Percentiles rank a stretch among this genome's conserved stretches.
These are phyloP conservation scores for Dasyurus viverrinus DNA, from an alignment of 2,113 vertebrate species.

Conservation along the genomic window DNA sequence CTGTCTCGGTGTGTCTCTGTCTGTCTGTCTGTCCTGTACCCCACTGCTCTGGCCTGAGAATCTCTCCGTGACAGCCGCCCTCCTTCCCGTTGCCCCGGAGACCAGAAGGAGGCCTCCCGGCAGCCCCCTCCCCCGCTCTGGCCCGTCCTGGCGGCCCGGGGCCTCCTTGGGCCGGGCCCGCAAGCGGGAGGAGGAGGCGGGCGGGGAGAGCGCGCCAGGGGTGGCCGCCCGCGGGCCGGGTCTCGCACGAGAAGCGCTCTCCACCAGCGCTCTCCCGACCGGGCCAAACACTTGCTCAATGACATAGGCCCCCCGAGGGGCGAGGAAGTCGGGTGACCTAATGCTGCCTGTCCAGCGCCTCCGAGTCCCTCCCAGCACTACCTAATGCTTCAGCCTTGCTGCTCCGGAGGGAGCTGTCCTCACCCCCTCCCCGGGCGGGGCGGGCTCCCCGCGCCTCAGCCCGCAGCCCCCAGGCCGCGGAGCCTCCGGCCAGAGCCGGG, in stretches of 20 bases:
- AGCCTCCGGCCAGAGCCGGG: constrained; percentile 24
- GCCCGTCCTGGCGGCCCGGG: neutral
- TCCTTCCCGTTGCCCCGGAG: neutral
- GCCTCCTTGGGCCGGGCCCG: constrained; percentile 4
- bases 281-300: neutral
- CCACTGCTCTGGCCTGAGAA: neutral
- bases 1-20: neutral
- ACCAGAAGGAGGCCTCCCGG: neutral
- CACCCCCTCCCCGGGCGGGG: constrained; percentile 51
- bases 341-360: constrained; percentile 49
- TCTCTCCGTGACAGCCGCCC: neutral
- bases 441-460: no score
- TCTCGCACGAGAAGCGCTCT: neutral
- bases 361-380: constrained; percentile 54
- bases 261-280: neutral
- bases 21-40: neutral
- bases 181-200: neutral
- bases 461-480: no score
- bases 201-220: neutral
- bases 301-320: constrained; percentile 49
- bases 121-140: neutral
- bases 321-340: constrained; percentile 46
- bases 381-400: neutral
- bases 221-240: neutral
- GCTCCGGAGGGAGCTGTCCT: constrained; percentile 64